Base-by-base conservation (phyloP, 2,113 vertebrate species). In the Takifugu bimaculatus region DNA sequence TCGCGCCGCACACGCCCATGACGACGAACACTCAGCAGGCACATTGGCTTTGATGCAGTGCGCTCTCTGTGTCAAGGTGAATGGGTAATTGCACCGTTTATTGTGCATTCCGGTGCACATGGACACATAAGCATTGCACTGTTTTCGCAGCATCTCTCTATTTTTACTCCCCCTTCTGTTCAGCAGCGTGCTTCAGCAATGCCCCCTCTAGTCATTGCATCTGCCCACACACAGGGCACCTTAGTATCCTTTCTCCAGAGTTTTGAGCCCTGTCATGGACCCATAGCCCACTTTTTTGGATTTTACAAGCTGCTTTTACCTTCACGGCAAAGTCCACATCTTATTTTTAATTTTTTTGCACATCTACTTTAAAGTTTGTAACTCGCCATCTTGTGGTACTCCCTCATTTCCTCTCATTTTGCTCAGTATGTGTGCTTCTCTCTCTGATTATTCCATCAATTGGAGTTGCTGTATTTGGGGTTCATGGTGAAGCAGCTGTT, bases 401-500 rank as follows among this genome's bases (percentile, higher is more conserved):
- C 57, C 52, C 66, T 65, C 50, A 49, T 28, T 55, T 79, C 52
- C 57, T 82, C 62, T 80, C 57, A 52, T 73, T 63, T 66, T 56
- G 35, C 55, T 80, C 50, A 49, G 64, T 65, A 61, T 57, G 52
- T 28, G 49, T 65, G 56, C 15, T 15, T 14, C 45, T 48, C 45
- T 48, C 57, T 85, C 77, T 85, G 73, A 86, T 90, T 89, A 88
- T 72, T 76, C 79, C 82, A 82, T 90, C 82, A 89, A 63, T 87
- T 68, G 68, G 70, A 84, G 83, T 68, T 83, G 81, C 69, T 70
- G 80, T 79, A 60, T 86, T 81, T 84, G 72, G 63, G 81, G 74
- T 86, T 79, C 83, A 77, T 81, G 68, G 67, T 75, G 71, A 68
- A 89, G 88, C 90, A 90, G 89, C 86, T 91, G 90, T 85, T 88